Evolutionary conservation across 2,888 invertebrate species (phyloP), one percentile per base, ranked within the genome.

Genomic region (Hymenopus coronatus): DNA sequence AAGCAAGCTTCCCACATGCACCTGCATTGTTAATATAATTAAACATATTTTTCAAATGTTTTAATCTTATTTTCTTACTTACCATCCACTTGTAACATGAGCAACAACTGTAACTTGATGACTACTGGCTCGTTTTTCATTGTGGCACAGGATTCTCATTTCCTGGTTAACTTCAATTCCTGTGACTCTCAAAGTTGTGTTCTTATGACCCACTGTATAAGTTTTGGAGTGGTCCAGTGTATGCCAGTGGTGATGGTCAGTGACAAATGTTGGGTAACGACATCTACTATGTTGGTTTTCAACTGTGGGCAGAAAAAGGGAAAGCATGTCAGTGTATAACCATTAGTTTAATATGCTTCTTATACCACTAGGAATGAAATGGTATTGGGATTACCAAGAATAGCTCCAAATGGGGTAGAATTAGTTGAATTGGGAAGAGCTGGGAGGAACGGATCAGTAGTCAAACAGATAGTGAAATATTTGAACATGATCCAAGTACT

Each of bases 31-130:
- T 40, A 40, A 40, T 40, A 12, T 40, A 40, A 40, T 40, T 40
- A 9, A 40, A 40, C 1, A 12, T 40, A 20, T 20, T 70, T 70
- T 70, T 15, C 20, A 70, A 70, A 20, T 20, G 20, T 70, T 70
- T 0, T 20, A 70, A 70, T 3, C 2, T 70, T 70, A 70, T 70
- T 25, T 25, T 70, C 25, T 12, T 30, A 92, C 95, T 95, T 91
- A 97, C 97, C 97, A 97, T 93, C 96, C 97, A 82, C 95, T 95
- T 0, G 97, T 97, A 90, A 97, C 95, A 92, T 97, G 97, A 0
- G 97, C 97, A 8, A 97, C 96, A 85, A 97, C 94, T 90, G 91
- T 91, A 46, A 92, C 92, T 90, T 92, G 92, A 84, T 91, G 91
- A 8, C 92, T 91, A 82, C 91, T 90, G 85, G 91, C 90, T 40